Percentiles rank a stretch among this genome's conserved stretches.
Evolutionary conservation across 92 coral and sea anemone genomes (phyloP).

Genomic region (Montipora capitata): DNA sequence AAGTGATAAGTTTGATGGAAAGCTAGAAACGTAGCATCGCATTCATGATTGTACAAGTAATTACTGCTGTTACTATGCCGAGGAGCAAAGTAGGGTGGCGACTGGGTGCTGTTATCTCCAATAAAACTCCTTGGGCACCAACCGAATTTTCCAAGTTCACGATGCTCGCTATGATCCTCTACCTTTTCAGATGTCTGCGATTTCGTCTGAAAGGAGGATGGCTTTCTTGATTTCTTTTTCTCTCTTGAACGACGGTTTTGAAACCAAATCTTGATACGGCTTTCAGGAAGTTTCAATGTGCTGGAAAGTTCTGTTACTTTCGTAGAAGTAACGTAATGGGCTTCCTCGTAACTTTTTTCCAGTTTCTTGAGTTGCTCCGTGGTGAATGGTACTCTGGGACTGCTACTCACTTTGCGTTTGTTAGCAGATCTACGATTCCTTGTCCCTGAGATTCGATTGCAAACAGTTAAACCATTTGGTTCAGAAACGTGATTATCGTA

Average conservation of each 20-base stretch:
- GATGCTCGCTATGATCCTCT: not conserved
- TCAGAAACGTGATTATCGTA: not conserved
- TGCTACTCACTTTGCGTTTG: conserved; percentile 63
- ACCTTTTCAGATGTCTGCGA: not conserved
- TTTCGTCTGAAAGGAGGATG: not conserved
- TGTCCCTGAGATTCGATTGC: conserved; percentile 54
- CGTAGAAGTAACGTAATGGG: conserved; percentile 50
- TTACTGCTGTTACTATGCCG: not conserved
- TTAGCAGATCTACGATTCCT: conserved; percentile 46
- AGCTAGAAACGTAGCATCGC: not conserved
- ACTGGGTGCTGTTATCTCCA: not conserved
- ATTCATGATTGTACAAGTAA: conserved; percentile 5
- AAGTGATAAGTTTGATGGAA: not conserved
- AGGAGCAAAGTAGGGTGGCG: not conserved
- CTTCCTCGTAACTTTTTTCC: conserved; percentile 57
- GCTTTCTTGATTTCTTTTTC: conserved; percentile 41
- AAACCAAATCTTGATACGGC: conserved; percentile 76
- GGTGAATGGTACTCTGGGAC: conserved; percentile 79
- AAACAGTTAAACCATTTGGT: not conserved
- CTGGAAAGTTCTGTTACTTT: conserved; percentile 55
- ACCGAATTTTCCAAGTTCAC: not conserved
- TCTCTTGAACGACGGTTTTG: conserved; percentile 80
- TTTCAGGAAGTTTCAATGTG: conserved; percentile 48
- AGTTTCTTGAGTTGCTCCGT: conserved; percentile 61
- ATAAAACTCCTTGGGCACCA: not conserved